Base-by-base conservation (phyloP, 2,113 vertebrate species). In the Gopherus evgoodei region DNA sequence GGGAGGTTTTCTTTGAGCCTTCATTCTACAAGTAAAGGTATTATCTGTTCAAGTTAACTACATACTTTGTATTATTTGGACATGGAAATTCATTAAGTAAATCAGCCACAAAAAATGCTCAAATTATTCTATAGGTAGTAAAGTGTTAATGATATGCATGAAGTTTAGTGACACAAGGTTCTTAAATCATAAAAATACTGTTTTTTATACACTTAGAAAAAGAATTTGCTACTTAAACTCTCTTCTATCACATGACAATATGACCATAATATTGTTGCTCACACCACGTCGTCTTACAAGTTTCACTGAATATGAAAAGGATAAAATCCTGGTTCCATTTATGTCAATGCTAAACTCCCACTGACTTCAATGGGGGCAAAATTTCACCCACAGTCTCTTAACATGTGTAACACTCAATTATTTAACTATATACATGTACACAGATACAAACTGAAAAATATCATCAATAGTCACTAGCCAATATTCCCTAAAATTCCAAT, bases 1-100 rank as follows among this genome's bases (percentile, higher is more conserved):
- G 98, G 54, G 97, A 97, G 25, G 96, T 95, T 97, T 98, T 98
- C 94, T 97, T 98, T 0, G 97, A 97, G 94, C 98, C 98, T 96
- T 99, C 99, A 93, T 97, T 99, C 99, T 99, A 81, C 4, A 96
- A 82, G 84, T 22, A 97, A 97, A n/a, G 59, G 83, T 12, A 94
- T 78, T 91, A 59, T 0, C 80, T 80, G 79, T 89, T 56, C 52
- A 86, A 1, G 47, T 93, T 80, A 52, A 69, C 56, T 93, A 47
- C 21, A 80, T 5, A 84, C 13, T 2, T 89, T 79, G 27, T 17
- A 80, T 65, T 42, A 79, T 1, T 8, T 4, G 88, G 19, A 87
- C 14, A 91, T 5, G 88, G 35, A 6, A 35, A 24, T 2, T 9
- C 86, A 47, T 69, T 80, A 84, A 91, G 86, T 54, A 82, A 76